phyloP scores from a whole-genome alignment of 2,113 vertebrate species.

The Gymnogyps californianus region DNA sequence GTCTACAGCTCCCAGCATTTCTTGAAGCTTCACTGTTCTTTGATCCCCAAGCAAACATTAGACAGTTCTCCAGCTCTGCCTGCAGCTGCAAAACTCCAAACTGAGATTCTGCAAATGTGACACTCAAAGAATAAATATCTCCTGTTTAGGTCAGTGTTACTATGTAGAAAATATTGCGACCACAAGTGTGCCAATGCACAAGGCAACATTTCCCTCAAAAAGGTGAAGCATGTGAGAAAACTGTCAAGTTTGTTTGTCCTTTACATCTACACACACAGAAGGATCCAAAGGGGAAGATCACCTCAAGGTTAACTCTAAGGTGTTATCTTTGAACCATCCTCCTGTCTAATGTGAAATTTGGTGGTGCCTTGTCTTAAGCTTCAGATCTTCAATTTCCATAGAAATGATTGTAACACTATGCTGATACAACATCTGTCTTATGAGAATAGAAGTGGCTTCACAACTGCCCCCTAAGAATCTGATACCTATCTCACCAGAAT shows the following conservation, averaged over 20 bases:
- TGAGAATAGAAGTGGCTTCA: neutral
- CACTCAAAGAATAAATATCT: neutral
- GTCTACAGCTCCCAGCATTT: slow-evolving; percentile 15
- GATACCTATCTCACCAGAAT: neutral
- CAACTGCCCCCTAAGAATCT: neutral
- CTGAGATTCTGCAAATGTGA: neutral
- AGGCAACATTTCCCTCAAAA: neutral
- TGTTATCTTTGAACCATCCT: neutral
- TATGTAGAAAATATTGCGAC: neutral
- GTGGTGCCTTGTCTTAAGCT: neutral
- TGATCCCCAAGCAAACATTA: neutral
- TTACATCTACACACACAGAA: neutral
- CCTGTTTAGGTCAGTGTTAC: neutral
- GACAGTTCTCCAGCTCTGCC: neutral
- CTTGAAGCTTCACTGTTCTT: neutral
- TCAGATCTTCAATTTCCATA: neutral
- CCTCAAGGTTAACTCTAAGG: neutral
- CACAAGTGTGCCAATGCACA: neutral
- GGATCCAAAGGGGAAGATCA: neutral
- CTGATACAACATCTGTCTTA: neutral
- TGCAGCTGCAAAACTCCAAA: neutral
- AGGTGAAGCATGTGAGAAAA: neutral
- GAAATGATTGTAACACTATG: neutral
- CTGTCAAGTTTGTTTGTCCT: neutral
- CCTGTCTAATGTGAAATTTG: neutral